Evolutionary conservation across 2,113 vertebrate genomes (phyloP), one percentile per base, ranked within the genome.

Genomic region (Phalacrocorax brasilianus): DNA sequence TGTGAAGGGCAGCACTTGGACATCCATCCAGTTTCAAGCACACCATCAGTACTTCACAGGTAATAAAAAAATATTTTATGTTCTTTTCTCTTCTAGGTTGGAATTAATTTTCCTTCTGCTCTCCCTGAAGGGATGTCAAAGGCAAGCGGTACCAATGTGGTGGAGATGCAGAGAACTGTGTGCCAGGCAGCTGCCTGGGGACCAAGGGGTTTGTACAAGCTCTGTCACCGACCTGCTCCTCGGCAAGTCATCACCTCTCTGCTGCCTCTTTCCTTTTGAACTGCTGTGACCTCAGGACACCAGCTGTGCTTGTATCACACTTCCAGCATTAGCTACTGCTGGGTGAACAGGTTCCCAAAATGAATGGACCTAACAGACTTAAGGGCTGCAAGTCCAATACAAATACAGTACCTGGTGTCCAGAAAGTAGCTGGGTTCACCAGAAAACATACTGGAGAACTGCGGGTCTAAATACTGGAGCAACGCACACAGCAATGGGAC

Each of bases 41-140:
- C 16, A 24, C 55, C 5, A 2, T 44, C 78, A 44, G 61, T 44
- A 55, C 70, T 81, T 85, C 66, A 50, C 0, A 1, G n/a, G 40
- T 73, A 84, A 63, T 87, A 77, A 83, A 86, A 88, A 88, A 63
- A 52, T 40, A 83, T 53, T 73, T 68, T 26, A 81, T 50, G 44
- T 73, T 81, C 49, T 74, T 58, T 55, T 77, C 21, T 90, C 47
- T 50, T 50, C 53, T 38, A 12, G 20, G 40, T 89, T 67, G 26
- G 38, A 67, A 42, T 27, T 58, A 66, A 59, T 74, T 89, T 24
- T 44, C 26, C 58, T 65, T 85, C 62, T 59, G 40, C 67, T 86
- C 27, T 75, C 30, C 75, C 61, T 68, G 73, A 70, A 68, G 18
- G 24, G 27, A 67, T 73, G 49, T 75, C 58, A 78, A 70, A 95